These are phyloP conservation scores for Nudaria mundana DNA, from an alignment of 2,888 invertebrate species.

Conservation along the genomic window DNA sequence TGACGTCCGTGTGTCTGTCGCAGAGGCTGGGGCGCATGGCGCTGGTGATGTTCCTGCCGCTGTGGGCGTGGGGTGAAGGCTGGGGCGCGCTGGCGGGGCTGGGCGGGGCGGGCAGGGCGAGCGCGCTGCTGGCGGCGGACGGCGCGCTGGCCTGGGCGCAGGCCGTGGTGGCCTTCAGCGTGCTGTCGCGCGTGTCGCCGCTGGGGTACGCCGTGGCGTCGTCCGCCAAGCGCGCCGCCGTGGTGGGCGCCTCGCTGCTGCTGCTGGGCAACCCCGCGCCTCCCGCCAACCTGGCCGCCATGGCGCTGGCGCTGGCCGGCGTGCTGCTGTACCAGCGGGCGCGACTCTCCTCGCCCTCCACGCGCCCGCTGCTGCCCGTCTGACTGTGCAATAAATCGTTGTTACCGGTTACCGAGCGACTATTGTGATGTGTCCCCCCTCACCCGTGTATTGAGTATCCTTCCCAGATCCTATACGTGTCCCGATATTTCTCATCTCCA, in stretches of 20 bases:
- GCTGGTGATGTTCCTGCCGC: constrained; percentile 85
- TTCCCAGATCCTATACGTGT: too few relatives aligned
- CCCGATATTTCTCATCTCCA: too few relatives aligned
- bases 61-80: constrained; percentile 22
- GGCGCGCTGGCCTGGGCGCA: constrained; percentile 96
- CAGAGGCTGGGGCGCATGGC: constrained; percentile 86
- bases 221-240: constrained; percentile 95
- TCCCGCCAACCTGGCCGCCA: constrained; percentile 91
- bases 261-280: constrained; percentile 96
- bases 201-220: constrained; percentile 97
- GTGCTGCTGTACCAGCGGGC: constrained; percentile 92
- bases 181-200: constrained; percentile 95
- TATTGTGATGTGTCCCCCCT: too few relatives aligned
- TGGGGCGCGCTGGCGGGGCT: constrained; percentile 28
- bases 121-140: constrained; percentile 77
- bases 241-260: constrained; percentile 93
- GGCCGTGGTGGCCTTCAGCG: constrained; percentile 96
- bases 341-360: constrained; percentile 18
- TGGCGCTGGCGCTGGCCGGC: constrained; percentile 93
- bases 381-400: constrained; percentile 39
- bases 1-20: constrained; percentile 74
- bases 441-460: too few relatives aligned
- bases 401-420: too few relatives aligned
- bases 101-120: constrained; percentile 25
- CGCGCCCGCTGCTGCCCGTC: constrained; percentile 44